Percentiles rank a stretch among this genome's conserved stretches.
These are phyloP conservation scores for Trinectes maculatus DNA, from an alignment of 2,113 vertebrate genomes.

Conservation along the genomic window DNA sequence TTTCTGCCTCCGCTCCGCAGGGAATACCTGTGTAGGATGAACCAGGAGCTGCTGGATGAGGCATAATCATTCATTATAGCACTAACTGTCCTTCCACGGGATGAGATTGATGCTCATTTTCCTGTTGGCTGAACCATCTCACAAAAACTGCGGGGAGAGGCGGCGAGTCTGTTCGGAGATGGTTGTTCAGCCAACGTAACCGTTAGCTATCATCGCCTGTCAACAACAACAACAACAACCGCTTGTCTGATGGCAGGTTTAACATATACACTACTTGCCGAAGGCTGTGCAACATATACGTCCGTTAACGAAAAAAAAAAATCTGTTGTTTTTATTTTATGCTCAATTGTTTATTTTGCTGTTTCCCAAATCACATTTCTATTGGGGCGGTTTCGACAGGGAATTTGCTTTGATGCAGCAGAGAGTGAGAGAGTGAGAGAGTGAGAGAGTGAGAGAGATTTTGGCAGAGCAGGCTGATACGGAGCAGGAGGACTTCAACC, in stretches of 20 bases:
- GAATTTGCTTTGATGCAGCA: too few species aligned
- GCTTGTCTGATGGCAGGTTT: constrained; percentile 30
- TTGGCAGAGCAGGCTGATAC: too few species aligned
- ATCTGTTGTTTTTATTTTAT: neutral
- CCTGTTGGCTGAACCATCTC: constrained; percentile 80
- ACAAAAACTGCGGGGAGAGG: constrained; percentile 45
- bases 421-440: too few species aligned
- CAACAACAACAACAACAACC: constrained; percentile 37
- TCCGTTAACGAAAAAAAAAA: neutral
- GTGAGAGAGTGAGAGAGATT: too few species aligned
- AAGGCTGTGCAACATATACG: neutral
- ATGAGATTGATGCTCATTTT: constrained; percentile 81
- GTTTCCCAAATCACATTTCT: too few species aligned
- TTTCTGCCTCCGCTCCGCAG: constrained; percentile 64
- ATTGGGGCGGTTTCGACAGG: too few species aligned
- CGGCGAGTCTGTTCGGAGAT: constrained; percentile 48
- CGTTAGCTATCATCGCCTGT: constrained; percentile 34
- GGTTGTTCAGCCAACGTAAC: constrained; percentile 41
- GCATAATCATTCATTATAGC: constrained; percentile 81
- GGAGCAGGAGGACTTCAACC: too few species aligned
- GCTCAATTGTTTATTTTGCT: neutral
- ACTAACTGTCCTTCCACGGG: constrained; percentile 75
- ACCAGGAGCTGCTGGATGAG: constrained; percentile 67
- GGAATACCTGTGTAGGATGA: constrained; percentile 82
- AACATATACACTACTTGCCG: neutral